phyloP scores from a whole-genome alignment of 2,797 vertebrate species.

The Cuniculus paca region DNA sequence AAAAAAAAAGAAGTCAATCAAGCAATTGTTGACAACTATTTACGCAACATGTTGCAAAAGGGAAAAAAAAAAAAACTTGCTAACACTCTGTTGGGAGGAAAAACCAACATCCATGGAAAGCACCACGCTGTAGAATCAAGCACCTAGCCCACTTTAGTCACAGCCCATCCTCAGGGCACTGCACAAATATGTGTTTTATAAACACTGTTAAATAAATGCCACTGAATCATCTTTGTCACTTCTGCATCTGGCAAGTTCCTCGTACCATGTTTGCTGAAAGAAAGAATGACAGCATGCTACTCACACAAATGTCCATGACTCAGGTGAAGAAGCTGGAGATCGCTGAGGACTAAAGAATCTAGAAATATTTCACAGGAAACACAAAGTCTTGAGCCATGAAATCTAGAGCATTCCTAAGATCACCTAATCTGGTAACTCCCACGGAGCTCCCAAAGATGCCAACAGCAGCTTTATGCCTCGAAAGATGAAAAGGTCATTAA shows the following conservation, averaged over 20 bases:
- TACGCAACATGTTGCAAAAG: background rate
- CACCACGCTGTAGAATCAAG: background rate
- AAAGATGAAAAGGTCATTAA: constrained; percentile 51
- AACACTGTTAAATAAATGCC: constrained; percentile 20
- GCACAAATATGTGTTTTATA: constrained; percentile 27
- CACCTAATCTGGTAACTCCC: constrained; percentile 28
- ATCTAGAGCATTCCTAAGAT: background rate
- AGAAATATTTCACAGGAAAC: constrained; percentile 23
- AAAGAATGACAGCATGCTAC: background rate
- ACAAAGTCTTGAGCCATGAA: constrained; percentile 32
- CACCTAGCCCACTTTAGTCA: background rate
- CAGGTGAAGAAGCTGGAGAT: constrained; percentile 1
- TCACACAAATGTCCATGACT: constrained; percentile 42
- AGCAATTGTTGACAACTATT: constrained; percentile 39
- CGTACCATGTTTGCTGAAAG: constrained; percentile 3
- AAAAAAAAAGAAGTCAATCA: constrained; percentile 66
- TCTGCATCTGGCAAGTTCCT: constrained; percentile 14
- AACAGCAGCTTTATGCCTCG: constrained; percentile 27
- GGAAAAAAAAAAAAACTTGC: background rate
- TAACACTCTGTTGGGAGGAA: background rate
- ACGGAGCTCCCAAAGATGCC: constrained; percentile 7
- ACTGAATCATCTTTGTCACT: constrained; percentile 5
- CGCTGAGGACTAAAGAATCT: background rate
- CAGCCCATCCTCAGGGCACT: background rate
- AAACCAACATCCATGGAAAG: constrained; percentile 49